phyloP scores from a whole-genome alignment of 2,113 vertebrate species.

The Oxyura jamaicensis region DNA sequence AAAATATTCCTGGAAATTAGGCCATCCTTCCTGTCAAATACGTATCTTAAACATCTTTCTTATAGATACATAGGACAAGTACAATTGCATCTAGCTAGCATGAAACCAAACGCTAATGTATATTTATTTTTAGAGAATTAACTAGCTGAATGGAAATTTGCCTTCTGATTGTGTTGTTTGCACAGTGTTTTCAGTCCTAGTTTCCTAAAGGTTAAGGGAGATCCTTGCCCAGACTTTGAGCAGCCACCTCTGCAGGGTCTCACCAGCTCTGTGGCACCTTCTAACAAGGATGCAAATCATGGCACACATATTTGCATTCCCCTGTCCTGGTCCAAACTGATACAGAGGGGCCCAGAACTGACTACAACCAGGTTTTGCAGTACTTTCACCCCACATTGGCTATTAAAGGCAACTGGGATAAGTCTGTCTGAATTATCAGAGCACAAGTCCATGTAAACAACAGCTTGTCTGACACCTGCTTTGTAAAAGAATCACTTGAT shows the following conservation, averaged over 20 bases:
- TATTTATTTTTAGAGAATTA: not conserved
- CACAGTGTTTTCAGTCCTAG: not conserved
- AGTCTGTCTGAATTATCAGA: not conserved
- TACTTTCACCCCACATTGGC: not conserved
- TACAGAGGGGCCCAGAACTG: not conserved
- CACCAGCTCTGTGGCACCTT: not conserved
- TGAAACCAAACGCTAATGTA: not conserved
- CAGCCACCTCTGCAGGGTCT: not conserved
- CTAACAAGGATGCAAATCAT: not conserved
- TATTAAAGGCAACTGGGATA: not conserved
- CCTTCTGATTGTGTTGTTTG: conserved; percentile 24
- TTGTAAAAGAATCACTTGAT: not conserved
- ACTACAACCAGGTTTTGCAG: not conserved
- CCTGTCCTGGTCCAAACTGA: not conserved
- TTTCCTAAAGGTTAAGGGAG: not conserved
- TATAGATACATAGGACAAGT: not conserved
- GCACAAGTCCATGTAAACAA: not conserved
- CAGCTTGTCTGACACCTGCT: not conserved
- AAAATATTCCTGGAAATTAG: not conserved
- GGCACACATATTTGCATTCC: not conserved
- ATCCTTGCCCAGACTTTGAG: not conserved
- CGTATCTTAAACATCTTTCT: not conserved
- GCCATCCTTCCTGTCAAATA: not conserved
- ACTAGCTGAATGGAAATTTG: not conserved
- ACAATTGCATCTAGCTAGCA: not conserved